A percentile compares a stretch with the other conserved stretches of the same genome.
These are phyloP conservation scores for Hydrophis major DNA, from an alignment of 2,797 vertebrate species.

Conservation along the genomic window DNA sequence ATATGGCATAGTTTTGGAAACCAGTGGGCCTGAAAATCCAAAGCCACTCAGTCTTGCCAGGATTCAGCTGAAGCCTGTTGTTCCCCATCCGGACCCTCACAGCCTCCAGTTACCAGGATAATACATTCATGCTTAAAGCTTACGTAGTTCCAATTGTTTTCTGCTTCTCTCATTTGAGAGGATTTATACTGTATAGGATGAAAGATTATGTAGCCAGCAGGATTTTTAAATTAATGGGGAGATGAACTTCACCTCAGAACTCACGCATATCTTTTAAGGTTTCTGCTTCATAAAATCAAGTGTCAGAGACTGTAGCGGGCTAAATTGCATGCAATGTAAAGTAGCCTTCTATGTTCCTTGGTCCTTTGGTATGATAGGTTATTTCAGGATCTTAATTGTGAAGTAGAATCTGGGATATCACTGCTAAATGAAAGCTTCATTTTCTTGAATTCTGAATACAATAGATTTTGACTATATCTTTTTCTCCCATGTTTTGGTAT, in stretches of 20 bases:
- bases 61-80: neutral
- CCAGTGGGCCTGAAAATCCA: neutral
- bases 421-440: neutral
- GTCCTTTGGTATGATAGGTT: neutral
- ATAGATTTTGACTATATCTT: neutral
- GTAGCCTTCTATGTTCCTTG: neutral
- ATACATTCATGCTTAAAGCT: neutral
- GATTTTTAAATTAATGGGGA: neutral
- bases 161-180: neutral
- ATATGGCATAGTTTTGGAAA: neutral
- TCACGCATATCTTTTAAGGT: neutral
- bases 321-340: neutral
- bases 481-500: neutral
- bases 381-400: neutral
- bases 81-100: neutral
- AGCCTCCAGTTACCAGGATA: neutral
- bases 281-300: neutral
- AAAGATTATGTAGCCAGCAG: neutral
- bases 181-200: neutral
- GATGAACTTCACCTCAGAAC: neutral
- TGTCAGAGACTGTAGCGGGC: neutral
- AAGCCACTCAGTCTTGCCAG: neutral
- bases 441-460: neutral
- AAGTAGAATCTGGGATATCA: neutral
- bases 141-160: neutral